Conservation (phyloP, 1,140 invertebrate species). For the Pogonomyrmex californicus region DNA sequence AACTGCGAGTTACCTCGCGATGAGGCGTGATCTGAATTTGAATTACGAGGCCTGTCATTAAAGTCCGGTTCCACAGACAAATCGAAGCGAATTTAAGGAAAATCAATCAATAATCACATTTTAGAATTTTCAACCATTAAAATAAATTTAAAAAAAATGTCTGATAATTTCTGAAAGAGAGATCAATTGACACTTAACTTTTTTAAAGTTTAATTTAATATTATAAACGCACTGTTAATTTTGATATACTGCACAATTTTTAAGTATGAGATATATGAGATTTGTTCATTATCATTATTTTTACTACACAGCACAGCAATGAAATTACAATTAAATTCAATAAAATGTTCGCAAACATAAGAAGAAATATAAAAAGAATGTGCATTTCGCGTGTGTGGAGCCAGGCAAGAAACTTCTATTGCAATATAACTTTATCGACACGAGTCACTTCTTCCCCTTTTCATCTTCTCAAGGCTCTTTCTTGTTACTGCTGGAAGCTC, state of each 20-base stretch:
- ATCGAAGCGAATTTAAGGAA: background rate
- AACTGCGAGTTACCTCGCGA: slow-evolving; percentile 39
- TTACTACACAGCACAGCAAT: background rate
- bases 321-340: background rate
- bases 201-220: background rate
- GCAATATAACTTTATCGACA: slow-evolving; percentile 39
- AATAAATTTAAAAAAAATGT: background rate
- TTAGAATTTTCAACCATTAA: background rate
- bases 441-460: slow-evolving; percentile 30
- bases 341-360: background rate
- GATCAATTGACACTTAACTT: background rate
- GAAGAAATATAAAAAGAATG: background rate
- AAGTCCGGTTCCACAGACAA: slow-evolving; percentile 15
- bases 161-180: background rate
- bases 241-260: background rate
- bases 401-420: slow-evolving; percentile 1
- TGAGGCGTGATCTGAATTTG: slow-evolving; percentile 44
- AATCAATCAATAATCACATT: background rate
- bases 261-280: background rate
- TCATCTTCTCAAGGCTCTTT: slow-evolving; percentile 58
- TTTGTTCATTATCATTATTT: background rate
- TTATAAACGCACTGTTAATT: background rate
- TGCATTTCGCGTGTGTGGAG: background rate
- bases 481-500: slow-evolving; percentile 39
- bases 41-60: background rate